Base-by-base conservation (phyloP, 2,797 vertebrate genomes). In the Ceyx erithaca region DNA sequence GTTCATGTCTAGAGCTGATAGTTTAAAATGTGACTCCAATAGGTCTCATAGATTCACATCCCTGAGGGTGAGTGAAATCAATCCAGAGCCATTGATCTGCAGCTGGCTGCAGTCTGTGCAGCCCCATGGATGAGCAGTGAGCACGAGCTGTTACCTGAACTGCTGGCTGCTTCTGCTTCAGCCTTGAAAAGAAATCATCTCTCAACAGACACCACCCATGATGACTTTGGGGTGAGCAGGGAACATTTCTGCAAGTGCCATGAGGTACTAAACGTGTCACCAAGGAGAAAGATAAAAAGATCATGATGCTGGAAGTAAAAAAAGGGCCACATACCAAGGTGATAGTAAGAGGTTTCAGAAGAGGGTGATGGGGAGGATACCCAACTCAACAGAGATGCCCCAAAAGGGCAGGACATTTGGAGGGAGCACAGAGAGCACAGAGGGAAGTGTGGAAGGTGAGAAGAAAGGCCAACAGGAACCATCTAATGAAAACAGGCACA, bases 1-100 rank as follows among this genome's bases (percentile, higher is more conserved):
- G 51, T 58, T 49, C n/a, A 22, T 26, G 81, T 88, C 70, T 77
- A 23, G 87, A 87, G 52, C 67, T 85, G 80, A 40, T 81, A 75
- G 80, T 68, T 93, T 86, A 58, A 92, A 90, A 82, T 70, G 75
- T 31, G 64, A 46, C 93, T 92, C 28, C 52, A 33, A 15, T 46
- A 54, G 41, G 18, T 61, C 61, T 81, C 26, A 26, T 23, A 73
- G 89, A 73, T 82, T 68, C 22, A 46, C 7, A 30, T 67, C 80
- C 86, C 88, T 20, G 28, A 46, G 73, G 75, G 64, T 1, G 19
- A 35, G n/a, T 68, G 37, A 58, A 94, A 52, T 81, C 83, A 14
- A 55, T 86, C 45, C 78, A 18, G 41, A 46, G 80, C 78, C 71
- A 77, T 73, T 67, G 83, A 91, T 73, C 86, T 35, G 52, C 86